Evolutionary conservation across 2,888 invertebrate species (phyloP), one percentile per base, ranked within the genome.

Genomic region (Hartigia nigra): DNA sequence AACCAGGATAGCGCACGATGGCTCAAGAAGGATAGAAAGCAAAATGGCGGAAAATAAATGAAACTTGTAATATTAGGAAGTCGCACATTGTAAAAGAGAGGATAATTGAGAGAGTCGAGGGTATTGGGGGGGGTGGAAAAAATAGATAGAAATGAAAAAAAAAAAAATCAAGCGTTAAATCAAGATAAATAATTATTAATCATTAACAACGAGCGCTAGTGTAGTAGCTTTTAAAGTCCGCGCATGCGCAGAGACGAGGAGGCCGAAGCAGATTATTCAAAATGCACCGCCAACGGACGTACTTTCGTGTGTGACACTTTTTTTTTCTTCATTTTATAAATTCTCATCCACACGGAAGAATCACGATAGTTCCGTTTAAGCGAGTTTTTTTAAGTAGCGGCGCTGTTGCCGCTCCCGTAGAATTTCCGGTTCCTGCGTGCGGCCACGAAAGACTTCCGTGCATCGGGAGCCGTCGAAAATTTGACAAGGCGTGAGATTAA

Each of bases 121-220:
- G 31, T 69, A 34, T 14, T 69, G 35, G 75, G 70, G 12, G 12
- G 31, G 23, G 36, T 32, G 37, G 32, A 14, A 14, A 39, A 36
- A 74, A 74, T 12, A 4, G 31, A 72, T 37, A 69, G 76, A 75
- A 75, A 77, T 74, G 78, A 55, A 69, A 76, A 75, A n/a, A 70
- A 78, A 75, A 78, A 76, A 69, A 12, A 70, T 77, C 75, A 78
- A 77, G 79, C 78, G 75, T 78, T 81, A 79, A 79, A 80, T 76
- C 77, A 79, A 80, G 75, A 77, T 78, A 78, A 80, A 74, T 82
- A 78, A 79, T 79, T 76, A 81, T 80, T 82, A 80, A 81, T 82
- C 80, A 78, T 81, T 77, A 81, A 81, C 79, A 78, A 75, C 74
- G 70, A 81, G 74, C 79, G 77, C 74, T 70, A 79, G 34, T 74